phyloP scores from a whole-genome alignment of 1,140 invertebrate genomes.

The Vanessa atalanta region DNA sequence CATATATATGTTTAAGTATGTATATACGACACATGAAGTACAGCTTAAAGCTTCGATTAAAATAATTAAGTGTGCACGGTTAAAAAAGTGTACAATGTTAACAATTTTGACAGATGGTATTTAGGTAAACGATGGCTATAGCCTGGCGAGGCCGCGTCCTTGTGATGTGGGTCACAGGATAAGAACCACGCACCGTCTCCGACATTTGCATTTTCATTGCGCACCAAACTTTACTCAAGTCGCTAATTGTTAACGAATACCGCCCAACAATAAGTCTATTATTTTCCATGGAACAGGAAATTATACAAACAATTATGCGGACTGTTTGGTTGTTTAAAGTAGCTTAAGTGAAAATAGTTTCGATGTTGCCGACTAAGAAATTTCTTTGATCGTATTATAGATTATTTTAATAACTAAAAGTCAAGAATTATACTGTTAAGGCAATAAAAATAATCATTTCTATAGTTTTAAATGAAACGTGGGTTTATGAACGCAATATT shows the following conservation, averaged over 20 bases:
- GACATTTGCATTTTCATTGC: conserved; percentile 77
- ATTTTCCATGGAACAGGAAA: conserved; percentile 55
- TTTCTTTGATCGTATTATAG: conserved; percentile 13
- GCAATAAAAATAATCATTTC: background rate
- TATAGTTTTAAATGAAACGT: background rate
- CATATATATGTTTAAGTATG: conserved; percentile 12
- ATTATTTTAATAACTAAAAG: background rate
- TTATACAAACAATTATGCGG: conserved; percentile 46
- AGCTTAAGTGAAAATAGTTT: conserved; percentile 13
- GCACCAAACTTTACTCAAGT: conserved; percentile 51
- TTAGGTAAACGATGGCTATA: conserved; percentile 14
- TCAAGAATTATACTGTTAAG: background rate
- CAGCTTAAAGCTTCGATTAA: background rate
- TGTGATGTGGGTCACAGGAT: conserved; percentile 77
- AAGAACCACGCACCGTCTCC: conserved; percentile 68
- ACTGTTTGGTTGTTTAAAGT: conserved; percentile 33
- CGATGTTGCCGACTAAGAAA: background rate
- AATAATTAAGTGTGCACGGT: background rate
- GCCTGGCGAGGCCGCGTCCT: conserved; percentile 58
- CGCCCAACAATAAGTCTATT: conserved; percentile 34
- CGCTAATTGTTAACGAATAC: conserved; percentile 66
- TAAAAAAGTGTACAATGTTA: background rate
- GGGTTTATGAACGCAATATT: conserved; percentile 10
- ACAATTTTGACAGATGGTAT: conserved; percentile 22
- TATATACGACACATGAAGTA: conserved; percentile 3